Conservation (phyloP, 53 echinoderm and acorn worm genomes). For the Holothuria scabra region DNA sequence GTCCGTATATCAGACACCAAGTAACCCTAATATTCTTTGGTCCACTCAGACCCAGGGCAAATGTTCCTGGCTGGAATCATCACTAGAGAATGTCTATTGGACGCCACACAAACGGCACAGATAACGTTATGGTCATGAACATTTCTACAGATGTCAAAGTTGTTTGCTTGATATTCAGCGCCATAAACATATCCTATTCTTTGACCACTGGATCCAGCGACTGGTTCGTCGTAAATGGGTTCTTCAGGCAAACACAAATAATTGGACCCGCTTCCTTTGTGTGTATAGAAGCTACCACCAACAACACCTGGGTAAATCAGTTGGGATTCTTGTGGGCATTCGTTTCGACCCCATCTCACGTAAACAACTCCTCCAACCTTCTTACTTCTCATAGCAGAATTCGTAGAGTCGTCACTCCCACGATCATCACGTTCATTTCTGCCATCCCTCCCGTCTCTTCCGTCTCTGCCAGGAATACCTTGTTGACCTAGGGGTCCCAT, state of each 20-base stretch:
- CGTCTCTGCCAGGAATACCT: conserved; percentile 11
- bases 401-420: background rate
- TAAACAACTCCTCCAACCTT: background rate
- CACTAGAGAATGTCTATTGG: background rate
- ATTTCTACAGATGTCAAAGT: background rate
- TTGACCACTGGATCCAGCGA: background rate
- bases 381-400: background rate
- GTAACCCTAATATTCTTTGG: conserved; percentile 57
- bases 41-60: conserved; percentile 57
- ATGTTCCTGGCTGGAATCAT: conserved; percentile 63
- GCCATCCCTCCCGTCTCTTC: conserved; percentile 30
- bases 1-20: conserved; percentile 24
- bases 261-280: conserved; percentile 46
- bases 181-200: conserved; percentile 24
- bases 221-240: conserved; percentile 48
- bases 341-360: conserved; percentile 36
- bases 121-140: conserved; percentile 35
- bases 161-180: conserved; percentile 43
- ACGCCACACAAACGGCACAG: conserved; percentile 54
- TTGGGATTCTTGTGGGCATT: conserved; percentile 16
- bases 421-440: background rate
- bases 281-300: conserved; percentile 43
- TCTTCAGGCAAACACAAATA: conserved; percentile 50
- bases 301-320: conserved; percentile 36
- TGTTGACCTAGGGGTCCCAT: conserved; percentile 12